A percentile compares a stretch with the other conserved stretches of the same genome.
These are phyloP conservation scores for Dolichomitus sp. DNA, from an alignment of 2,888 invertebrate species.

Conservation along the genomic window DNA sequence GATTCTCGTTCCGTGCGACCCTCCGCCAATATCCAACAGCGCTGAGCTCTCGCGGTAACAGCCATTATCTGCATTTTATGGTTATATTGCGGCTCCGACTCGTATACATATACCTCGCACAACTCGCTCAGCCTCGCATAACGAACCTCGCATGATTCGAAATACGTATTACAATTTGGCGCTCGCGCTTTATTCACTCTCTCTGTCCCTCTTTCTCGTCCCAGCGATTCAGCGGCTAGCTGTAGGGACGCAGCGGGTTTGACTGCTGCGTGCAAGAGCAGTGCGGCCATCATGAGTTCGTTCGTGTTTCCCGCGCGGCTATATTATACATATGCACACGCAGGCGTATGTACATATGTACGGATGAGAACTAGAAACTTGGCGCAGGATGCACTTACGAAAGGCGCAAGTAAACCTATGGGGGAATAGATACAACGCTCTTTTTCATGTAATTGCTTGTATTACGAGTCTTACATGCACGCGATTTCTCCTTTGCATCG, in stretches of 20 bases:
- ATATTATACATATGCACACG: slow-evolving; percentile 6
- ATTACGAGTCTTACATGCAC: slow-evolving; percentile 18
- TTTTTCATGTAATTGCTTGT: slow-evolving; percentile 46
- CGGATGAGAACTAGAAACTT: slow-evolving; percentile 45
- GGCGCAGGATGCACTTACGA: slow-evolving; percentile 51
- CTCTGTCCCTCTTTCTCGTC: slow-evolving; percentile 15
- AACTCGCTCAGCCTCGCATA: slow-evolving; percentile 74
- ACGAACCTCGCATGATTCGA: slow-evolving; percentile 78
- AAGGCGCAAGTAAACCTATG: slow-evolving; percentile 19
- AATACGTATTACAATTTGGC: slow-evolving; percentile 81
- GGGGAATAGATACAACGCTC: slow-evolving; percentile 44
- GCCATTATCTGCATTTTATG: slow-evolving; percentile 86
- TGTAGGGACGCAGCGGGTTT: neutral
- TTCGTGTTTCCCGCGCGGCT: slow-evolving; percentile 27
- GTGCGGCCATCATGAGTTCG: slow-evolving; percentile 3
- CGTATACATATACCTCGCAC: slow-evolving; percentile 60
- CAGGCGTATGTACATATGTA: neutral
- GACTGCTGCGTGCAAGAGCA: neutral
- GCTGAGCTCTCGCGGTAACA: slow-evolving; percentile 75
- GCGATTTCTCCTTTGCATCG: slow-evolving; percentile 55
- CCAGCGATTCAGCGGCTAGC: neutral
- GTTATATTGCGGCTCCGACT: slow-evolving; percentile 83
- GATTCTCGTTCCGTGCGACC: slow-evolving; percentile 74
- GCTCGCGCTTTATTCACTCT: slow-evolving; percentile 65
- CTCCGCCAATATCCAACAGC: slow-evolving; percentile 67